phyloP scores from a whole-genome alignment of 2,888 invertebrate genomes.

The Argyresthia goedartella region DNA sequence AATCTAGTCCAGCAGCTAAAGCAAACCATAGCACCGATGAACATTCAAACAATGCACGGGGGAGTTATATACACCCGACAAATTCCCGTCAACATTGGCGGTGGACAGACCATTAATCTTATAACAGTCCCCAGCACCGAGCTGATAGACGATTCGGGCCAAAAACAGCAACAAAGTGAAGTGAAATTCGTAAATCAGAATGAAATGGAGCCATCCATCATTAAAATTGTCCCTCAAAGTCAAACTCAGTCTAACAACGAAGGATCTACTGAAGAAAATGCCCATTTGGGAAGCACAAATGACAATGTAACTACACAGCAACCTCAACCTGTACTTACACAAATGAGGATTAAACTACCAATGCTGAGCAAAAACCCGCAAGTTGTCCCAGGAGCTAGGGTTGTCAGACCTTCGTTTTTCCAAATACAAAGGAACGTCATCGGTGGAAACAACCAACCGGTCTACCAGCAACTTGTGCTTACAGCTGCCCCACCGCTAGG shows the following conservation, averaged over 20 bases:
- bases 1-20: constrained; percentile 60
- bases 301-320: constrained; percentile 37
- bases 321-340: constrained; percentile 56
- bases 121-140: constrained; percentile 66
- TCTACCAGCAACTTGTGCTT: constrained; percentile 62
- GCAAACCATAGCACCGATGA: constrained; percentile 65
- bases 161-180: constrained; percentile 42
- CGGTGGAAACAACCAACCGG: constrained; percentile 65
- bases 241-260: constrained; percentile 31
- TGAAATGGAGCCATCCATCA: constrained; percentile 54
- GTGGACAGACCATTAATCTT: constrained; percentile 71
- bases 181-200: too few species aligned
- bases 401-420: constrained; percentile 66
- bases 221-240: constrained; percentile 57
- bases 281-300: constrained; percentile 26
- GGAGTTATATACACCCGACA: constrained; percentile 81
- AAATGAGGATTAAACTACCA: constrained; percentile 65
- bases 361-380: constrained; percentile 67
- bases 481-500: constrained; percentile 59
- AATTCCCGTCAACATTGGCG: constrained; percentile 73
- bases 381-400: constrained; percentile 68
- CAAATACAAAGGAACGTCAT: constrained; percentile 75
- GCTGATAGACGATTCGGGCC: constrained; percentile 43
- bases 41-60: constrained; percentile 74
- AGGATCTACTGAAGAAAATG: constrained; percentile 34